A percentile compares a stretch with the other conserved stretches of the same genome.
These are phyloP conservation scores for Hyles euphorbiae DNA, from an alignment of 1,140 invertebrate genomes.

Conservation along the genomic window DNA sequence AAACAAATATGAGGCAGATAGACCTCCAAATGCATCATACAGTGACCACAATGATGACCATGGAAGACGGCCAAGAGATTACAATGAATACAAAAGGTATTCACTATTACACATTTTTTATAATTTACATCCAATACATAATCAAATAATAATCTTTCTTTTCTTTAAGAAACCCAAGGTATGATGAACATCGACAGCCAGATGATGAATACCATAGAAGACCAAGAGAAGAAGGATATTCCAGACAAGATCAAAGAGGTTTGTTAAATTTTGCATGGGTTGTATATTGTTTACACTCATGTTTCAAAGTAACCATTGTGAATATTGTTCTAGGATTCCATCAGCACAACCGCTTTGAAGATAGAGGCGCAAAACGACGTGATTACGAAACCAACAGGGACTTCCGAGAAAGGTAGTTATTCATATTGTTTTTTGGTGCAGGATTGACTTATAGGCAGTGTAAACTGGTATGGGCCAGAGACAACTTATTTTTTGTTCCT, in stretches of 20 bases:
- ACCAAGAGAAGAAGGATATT: constrained; percentile 43
- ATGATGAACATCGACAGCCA: constrained; percentile 41
- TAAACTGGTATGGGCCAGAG: no score
- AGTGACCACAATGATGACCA: constrained; percentile 35
- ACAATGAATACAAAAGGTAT: constrained; percentile 56
- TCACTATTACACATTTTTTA: constrained; percentile 1
- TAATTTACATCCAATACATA: background rate
- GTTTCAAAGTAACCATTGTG: background rate
- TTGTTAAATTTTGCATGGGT: constrained; percentile 1
- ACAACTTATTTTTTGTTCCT: no score
- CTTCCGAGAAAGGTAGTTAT: constrained; percentile 41
- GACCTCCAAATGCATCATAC: constrained; percentile 39
- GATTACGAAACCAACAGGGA: constrained; percentile 46
- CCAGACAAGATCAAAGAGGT: constrained; percentile 52
- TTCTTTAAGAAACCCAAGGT: constrained; percentile 35
- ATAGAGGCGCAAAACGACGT: constrained; percentile 40
- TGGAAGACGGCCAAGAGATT: constrained; percentile 40
- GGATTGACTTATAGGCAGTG: no score
- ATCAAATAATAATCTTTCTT: background rate
- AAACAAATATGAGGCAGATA: constrained; percentile 47
- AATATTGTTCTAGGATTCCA: constrained; percentile 37
- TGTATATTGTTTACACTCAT: background rate
- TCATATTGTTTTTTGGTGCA: no score
- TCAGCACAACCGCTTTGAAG: constrained; percentile 55
- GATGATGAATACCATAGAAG: constrained; percentile 41